Evolutionary conservation across 1,140 invertebrate species (phyloP), one percentile per base, ranked within the genome.

Genomic region (Spodoptera litura): DNA sequence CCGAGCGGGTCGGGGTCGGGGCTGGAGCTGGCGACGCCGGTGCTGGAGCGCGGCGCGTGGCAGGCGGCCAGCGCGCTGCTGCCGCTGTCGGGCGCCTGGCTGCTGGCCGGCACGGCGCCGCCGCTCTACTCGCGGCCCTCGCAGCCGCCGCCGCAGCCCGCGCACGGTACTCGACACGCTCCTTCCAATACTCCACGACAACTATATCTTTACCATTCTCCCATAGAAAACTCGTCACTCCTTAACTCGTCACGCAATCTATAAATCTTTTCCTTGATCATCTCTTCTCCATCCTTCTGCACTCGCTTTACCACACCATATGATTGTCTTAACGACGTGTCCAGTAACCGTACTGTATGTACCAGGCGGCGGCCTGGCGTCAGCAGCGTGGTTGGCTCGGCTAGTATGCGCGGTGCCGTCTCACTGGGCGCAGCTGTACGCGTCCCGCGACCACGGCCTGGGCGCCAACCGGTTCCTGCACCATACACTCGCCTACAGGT

Each of bases 381-480:
- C 95, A 13, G 95, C 95, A 79, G 92, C 95, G 53, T 96, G 96
- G 88, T 94, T 97, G 83, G 94, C 96, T 27, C 96, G 96, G 84
- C 92, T 97, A 52, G 94, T 96, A 12, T 96, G 96, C 74, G 93
- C 96, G 80, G 94, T 96, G 82, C 96, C 96, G 0, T 97, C 97
- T 51, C 97, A 98, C 94, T 99, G 98, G 98, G 96, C 96, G 6
- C 94, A 97, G 51, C 94, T 99, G 13, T 99, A 99, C 93, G 96
- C 97, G 83, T 98, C 97, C 66, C 95, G 96, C 83, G 96, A 98
- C 73, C 97, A 98, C 89, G 98, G 98, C 3, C 92, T 98, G 8
- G 98, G 98, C 27, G 96, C 97, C 49, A 99, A 99, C 95, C 96
- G 98, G 13, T 98, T 99, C 92, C 94, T 97, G 85, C 97, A 98